Evolutionary conservation across 2,888 invertebrate genomes (phyloP), one percentile per base, ranked within the genome.

Genomic region (Mythimna vitellina): DNA sequence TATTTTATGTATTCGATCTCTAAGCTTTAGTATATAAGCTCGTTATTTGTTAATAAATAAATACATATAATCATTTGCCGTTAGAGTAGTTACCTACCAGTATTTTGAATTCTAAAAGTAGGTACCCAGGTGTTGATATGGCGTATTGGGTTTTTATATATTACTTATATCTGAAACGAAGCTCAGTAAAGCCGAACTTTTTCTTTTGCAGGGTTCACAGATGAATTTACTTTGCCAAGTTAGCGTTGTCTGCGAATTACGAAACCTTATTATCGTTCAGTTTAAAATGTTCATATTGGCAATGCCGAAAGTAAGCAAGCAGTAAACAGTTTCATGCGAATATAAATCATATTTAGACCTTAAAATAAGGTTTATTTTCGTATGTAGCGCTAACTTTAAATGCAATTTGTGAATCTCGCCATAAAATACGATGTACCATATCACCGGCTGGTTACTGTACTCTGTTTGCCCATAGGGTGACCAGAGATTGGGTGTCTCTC

Each of bases 1-100:
- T 80, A 76, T 82, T 86, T 82, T 81, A 85, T 87, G 80, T 89
- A 85, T 82, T 87, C 65, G 81, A 78, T 87, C 86, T 89, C 76
- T 87, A 85, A 83, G 72, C 79, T 85, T 85, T 86, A 83, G 87
- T 82, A 57, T 25, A 71, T 87, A 85, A 84, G 80, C 84, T 75
- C 79, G 81, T 81, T 84, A 81, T 81, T 35, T 86, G 80, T 86
- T 82, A 71, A 70, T 64, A 64, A 63, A 64, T 82, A 74, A 67
- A 76, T 71, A 74, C 65, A 65, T 86, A 49, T 86, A 84, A 81
- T 86, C 81, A 80, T 86, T 87, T 82, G 84, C 78, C 81, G 87
- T 85, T 84, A 80, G 80, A 58, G 82, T 75, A 86, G 73, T 83
- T 86, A 84, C 81, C 81, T 86, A 77, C 81, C 84, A 84, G 84